A percentile compares a stretch with the other conserved stretches of the same genome.
phyloP scores from a whole-genome alignment of 2,888 invertebrate genomes.

The Pilophorus perplexus region DNA sequence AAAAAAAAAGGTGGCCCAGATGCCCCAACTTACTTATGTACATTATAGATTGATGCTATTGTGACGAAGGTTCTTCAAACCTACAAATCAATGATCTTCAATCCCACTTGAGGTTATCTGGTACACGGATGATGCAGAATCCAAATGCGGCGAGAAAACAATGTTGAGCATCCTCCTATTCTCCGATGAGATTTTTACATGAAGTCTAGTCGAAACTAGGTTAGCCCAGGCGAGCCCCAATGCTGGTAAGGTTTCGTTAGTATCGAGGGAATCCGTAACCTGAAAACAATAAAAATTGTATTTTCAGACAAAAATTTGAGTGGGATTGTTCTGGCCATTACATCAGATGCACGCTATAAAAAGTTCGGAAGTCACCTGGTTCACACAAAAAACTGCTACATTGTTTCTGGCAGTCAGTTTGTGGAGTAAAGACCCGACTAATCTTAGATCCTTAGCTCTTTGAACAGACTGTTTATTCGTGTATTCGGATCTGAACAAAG shows the following conservation, averaged over 20 bases:
- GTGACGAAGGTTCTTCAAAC: no score
- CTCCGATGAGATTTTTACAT: conserved; percentile 52
- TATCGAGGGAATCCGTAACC: conserved; percentile 46
- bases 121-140: conserved; percentile 55
- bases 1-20: no score
- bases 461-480: conserved; percentile 54
- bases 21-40: no score
- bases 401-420: conserved; percentile 57
- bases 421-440: conserved; percentile 59
- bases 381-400: conserved; percentile 65
- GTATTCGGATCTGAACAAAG: conserved; percentile 62
- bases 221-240: conserved; percentile 68
- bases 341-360: neutral
- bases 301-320: no score
- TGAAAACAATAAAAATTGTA: neutral
- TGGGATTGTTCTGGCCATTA: no score
- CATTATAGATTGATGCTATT: no score
- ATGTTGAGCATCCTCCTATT: conserved; percentile 52
- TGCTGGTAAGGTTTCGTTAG: conserved; percentile 56
- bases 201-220: conserved; percentile 61
- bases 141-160: conserved; percentile 61
- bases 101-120: conserved; percentile 55
- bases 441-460: conserved; percentile 60
- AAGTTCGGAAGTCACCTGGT: no score
- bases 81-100: no score